These are phyloP conservation scores for Exocentrus adspersus DNA, from an alignment of 2,888 invertebrate genomes.

Conservation along the genomic window DNA sequence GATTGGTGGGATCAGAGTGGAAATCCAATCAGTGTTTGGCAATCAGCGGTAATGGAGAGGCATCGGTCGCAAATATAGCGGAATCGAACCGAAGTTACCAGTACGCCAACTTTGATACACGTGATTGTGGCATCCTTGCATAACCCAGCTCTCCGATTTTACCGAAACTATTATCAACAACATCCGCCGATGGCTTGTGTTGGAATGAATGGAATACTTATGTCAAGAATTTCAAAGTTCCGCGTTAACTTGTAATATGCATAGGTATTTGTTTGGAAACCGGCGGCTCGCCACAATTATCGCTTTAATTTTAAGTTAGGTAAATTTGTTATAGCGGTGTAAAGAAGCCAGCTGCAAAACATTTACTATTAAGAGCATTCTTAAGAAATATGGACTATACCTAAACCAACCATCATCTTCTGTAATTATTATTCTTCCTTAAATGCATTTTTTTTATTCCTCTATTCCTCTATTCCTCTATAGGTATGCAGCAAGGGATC, in stretches of 20 bases:
- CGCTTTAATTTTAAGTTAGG: too few relatives aligned
- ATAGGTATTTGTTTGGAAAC: background rate
- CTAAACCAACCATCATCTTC: too few relatives aligned
- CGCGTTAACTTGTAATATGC: constrained; percentile 8
- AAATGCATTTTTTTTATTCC: too few relatives aligned
- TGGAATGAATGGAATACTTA: constrained; percentile 22
- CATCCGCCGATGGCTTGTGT: constrained; percentile 16
- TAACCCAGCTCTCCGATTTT: constrained; percentile 25
- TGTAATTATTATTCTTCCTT: too few relatives aligned
- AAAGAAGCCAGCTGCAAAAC: too few relatives aligned
- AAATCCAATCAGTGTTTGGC: constrained; percentile 62
- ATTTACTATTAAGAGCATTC: too few relatives aligned
- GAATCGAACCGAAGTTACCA: constrained; percentile 38
- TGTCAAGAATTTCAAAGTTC: background rate
- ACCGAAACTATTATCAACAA: constrained; percentile 25
- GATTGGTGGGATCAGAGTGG: constrained; percentile 58
- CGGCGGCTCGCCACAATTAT: background rate
- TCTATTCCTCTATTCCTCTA: too few relatives aligned
- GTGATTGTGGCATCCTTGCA: constrained; percentile 25
- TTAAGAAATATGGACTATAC: too few relatives aligned
- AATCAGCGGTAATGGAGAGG: constrained; percentile 61
- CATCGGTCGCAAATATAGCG: constrained; percentile 54
- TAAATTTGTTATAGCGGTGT: too few relatives aligned
- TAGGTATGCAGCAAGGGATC: too few relatives aligned
- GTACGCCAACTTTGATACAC: constrained; percentile 30